Evolutionary conservation across 2,888 invertebrate species (phyloP).

Genomic region (Lomographa bimaculata): DNA sequence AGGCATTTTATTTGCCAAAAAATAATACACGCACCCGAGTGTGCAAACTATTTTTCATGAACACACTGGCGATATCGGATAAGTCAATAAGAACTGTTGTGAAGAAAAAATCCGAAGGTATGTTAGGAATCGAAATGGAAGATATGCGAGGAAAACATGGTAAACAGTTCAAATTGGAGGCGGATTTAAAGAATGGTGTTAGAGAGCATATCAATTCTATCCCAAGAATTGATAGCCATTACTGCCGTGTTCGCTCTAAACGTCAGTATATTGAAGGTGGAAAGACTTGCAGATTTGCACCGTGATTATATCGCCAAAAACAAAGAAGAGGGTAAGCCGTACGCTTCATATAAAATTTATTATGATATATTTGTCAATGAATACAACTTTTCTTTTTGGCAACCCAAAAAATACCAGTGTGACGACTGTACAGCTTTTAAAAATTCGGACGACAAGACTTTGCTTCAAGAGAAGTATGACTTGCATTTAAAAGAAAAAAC

Average conservation of each 20-base stretch:
- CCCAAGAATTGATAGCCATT: conserved; percentile 24
- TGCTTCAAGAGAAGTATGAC: conserved; percentile 22
- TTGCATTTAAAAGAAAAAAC: conserved; percentile 29
- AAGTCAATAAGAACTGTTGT: conserved; percentile 18
- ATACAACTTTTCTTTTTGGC: conserved; percentile 31
- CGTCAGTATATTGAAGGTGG: conserved; percentile 29
- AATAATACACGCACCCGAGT: too few species aligned
- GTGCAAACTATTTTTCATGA: too few species aligned
- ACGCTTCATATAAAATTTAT: conserved; percentile 30
- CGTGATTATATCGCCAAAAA: too few species aligned
- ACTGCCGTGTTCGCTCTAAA: conserved; percentile 22
- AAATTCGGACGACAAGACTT: conserved; percentile 27
- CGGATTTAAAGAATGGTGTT: conserved; percentile 13
- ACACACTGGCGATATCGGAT: conserved; percentile 29
- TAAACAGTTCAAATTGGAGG: conserved; percentile 1
- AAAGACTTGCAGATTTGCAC: too few species aligned
- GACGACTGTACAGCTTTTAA: conserved; percentile 29
- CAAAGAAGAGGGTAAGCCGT: too few species aligned
- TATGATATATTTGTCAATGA: conserved; percentile 25
- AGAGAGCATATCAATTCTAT: conserved; percentile 24
- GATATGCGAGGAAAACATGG: conserved; percentile 13
- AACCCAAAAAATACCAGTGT: conserved; percentile 34
- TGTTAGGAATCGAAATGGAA: background rate
- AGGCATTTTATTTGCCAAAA: too few species aligned
- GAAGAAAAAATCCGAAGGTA: conserved; percentile 12